These are phyloP conservation scores for Hyles euphorbiae DNA, from an alignment of 1,140 invertebrate species.

Conservation along the genomic window DNA sequence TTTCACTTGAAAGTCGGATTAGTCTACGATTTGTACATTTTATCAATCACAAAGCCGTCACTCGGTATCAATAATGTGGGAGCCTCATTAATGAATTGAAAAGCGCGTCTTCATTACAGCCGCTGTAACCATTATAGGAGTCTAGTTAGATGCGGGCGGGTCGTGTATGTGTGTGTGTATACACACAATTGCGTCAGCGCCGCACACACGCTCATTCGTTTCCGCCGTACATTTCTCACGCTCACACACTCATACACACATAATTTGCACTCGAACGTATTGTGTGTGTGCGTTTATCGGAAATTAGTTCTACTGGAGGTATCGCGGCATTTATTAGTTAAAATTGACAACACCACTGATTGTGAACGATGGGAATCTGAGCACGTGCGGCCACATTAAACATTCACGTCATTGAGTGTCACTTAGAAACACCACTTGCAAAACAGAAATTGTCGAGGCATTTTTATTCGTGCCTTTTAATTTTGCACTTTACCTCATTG, in stretches of 20 bases:
- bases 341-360: conserved; percentile 56
- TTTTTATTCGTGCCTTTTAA: conserved; percentile 33
- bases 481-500: conserved; percentile 31
- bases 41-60: too few relatives aligned
- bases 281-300: conserved; percentile 56
- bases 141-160: conserved; percentile 53
- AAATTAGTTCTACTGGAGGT: conserved; percentile 56
- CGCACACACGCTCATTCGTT: conserved; percentile 44
- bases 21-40: too few relatives aligned
- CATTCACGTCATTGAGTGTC: conserved; percentile 38
- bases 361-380: conserved; percentile 47
- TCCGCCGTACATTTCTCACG: conserved; percentile 67
- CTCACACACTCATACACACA: conserved; percentile 45
- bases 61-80: conserved; percentile 51
- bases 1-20: too few relatives aligned
- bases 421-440: conserved; percentile 30
- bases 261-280: conserved; percentile 49
- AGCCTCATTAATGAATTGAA: conserved; percentile 64
- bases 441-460: conserved; percentile 44
- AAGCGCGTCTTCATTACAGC: conserved; percentile 61
- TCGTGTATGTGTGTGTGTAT: conserved; percentile 25
- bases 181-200: conserved; percentile 31
- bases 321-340: conserved; percentile 40
- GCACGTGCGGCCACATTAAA: conserved; percentile 52
- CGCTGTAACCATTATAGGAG: conserved; percentile 55